Evolutionary conservation across 1,140 invertebrate species (phyloP).

Genomic region (Phthorimaea operculella): DNA sequence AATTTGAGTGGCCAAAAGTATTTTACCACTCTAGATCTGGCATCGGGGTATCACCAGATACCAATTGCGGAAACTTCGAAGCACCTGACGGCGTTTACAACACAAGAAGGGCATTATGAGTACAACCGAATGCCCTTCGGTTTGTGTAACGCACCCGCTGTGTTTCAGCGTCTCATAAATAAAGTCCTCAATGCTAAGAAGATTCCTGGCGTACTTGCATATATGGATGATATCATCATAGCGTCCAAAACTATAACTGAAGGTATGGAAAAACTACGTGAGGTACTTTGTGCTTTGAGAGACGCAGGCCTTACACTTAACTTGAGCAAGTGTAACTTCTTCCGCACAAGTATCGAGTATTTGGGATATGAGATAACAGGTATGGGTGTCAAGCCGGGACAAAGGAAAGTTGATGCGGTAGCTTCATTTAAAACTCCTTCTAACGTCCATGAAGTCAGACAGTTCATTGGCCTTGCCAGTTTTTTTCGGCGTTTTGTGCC

Average conservation of each 20-base stretch:
- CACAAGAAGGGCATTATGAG: no score
- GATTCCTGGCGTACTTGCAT: background rate
- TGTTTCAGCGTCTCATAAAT: no score
- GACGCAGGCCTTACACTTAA: background rate
- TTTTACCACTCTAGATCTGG: no score
- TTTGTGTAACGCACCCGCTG: no score
- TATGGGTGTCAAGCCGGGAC: background rate
- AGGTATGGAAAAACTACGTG: background rate
- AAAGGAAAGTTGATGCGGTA: background rate
- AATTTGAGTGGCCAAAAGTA: no score
- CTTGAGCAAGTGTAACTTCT: background rate
- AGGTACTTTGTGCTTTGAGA: background rate
- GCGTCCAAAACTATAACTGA: background rate
- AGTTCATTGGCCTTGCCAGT: background rate
- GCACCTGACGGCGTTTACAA: no score
- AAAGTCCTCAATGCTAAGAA: no score
- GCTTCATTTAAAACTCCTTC: background rate
- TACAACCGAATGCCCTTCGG: no score
- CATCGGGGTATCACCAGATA: no score
- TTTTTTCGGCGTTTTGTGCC: background rate
- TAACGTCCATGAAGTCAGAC: background rate
- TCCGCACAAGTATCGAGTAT: background rate
- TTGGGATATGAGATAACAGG: background rate
- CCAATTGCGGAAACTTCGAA: no score
- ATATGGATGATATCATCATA: background rate